These are phyloP conservation scores for Anoplolepis gracilipes DNA, from an alignment of 1,140 invertebrate genomes.

Conservation along the genomic window DNA sequence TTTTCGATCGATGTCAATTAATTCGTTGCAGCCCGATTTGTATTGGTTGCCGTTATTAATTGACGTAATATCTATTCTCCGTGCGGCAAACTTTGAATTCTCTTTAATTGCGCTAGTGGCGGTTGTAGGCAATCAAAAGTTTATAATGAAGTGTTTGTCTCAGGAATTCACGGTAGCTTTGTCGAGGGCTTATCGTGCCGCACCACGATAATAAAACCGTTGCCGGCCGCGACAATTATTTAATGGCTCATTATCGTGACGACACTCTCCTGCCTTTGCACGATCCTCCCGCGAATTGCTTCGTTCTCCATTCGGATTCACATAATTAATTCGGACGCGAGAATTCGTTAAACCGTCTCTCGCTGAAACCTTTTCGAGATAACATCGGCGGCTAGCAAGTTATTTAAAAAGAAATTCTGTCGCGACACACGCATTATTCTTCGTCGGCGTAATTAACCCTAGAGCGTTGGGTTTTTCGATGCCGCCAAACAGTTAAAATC, in stretches of 20 bases:
- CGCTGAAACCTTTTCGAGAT: constrained; percentile 53
- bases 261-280: constrained; percentile 47
- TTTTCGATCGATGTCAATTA: constrained; percentile 14
- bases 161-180: constrained; percentile 59
- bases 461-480: constrained; percentile 15
- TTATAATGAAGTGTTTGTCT: constrained; percentile 75
- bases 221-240: constrained; percentile 72
- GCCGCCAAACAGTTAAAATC: constrained; percentile 15
- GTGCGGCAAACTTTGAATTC: constrained; percentile 62
- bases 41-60: constrained; percentile 23
- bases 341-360: constrained; percentile 65
- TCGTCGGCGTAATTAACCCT: constrained; percentile 60
- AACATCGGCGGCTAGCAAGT: constrained; percentile 41
- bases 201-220: constrained; percentile 73
- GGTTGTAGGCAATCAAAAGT: constrained; percentile 71
- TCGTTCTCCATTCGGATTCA: constrained; percentile 42
- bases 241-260: constrained; percentile 76
- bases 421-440: constrained; percentile 50
- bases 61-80: constrained; percentile 15
- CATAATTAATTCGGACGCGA: constrained; percentile 69
- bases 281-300: constrained; percentile 19
- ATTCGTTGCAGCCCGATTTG: constrained; percentile 7
- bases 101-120: constrained; percentile 67
- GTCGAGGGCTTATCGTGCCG: constrained; percentile 65
- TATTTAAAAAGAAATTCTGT: constrained; percentile 57